Evolutionary conservation across 1,140 invertebrate genomes (phyloP).

Genomic region (Cotesia typhae): DNA sequence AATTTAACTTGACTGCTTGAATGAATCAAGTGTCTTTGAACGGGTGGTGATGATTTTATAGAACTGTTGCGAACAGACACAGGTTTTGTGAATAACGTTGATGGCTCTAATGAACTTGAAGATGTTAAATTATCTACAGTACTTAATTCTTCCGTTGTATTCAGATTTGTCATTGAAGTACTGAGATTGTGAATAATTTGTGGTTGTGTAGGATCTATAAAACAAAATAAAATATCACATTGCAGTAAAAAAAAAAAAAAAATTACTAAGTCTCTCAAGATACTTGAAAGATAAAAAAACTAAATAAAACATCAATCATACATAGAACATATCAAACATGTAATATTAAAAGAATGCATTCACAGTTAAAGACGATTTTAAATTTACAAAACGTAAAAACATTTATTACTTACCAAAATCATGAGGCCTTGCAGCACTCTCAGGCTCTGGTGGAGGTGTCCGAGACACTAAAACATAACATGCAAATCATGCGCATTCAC

Average conservation of each 20-base stretch:
- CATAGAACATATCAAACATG: too few species aligned
- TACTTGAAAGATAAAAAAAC: too few species aligned
- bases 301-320: too few species aligned
- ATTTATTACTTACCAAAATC: constrained; percentile 58
- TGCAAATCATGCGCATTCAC: constrained; percentile 65
- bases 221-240: background rate
- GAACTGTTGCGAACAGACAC: constrained; percentile 60
- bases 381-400: constrained; percentile 3
- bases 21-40: constrained; percentile 58
- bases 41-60: constrained; percentile 59
- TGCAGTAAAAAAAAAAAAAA: background rate
- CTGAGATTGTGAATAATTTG: constrained; percentile 61
- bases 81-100: constrained; percentile 56
- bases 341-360: too few species aligned
- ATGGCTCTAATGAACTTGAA: constrained; percentile 47
- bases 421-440: constrained; percentile 63
- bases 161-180: constrained; percentile 61
- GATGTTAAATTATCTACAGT: constrained; percentile 51
- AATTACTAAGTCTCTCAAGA: too few species aligned
- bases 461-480: constrained; percentile 66
- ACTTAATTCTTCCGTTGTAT: constrained; percentile 44
- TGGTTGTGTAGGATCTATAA: constrained; percentile 59
- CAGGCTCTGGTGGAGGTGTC: constrained; percentile 61
- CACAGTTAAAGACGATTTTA: constrained; percentile 17
- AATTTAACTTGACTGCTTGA: constrained; percentile 62